Evolutionary conservation across 2,797 vertebrate species (phyloP).

Genomic region (Pteronotus mesoamericanus): DNA sequence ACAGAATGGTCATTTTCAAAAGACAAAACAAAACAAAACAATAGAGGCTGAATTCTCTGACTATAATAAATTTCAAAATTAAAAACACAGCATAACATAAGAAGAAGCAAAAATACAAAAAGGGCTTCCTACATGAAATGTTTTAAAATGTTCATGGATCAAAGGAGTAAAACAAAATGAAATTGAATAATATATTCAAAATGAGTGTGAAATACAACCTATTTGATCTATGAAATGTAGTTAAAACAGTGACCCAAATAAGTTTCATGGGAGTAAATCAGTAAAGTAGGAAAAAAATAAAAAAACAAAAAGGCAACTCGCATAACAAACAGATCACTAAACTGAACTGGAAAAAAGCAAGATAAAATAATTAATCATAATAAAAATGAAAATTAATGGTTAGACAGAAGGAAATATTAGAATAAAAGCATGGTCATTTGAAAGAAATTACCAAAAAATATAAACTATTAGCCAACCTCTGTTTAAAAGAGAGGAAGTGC

Average conservation of each 20-base stretch:
- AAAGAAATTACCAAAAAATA: not conserved
- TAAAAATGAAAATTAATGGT: not conserved
- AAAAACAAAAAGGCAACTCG: not conserved
- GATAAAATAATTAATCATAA: not conserved
- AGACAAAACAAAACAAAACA: not conserved
- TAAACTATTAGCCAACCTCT: not conserved
- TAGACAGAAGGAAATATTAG: not conserved
- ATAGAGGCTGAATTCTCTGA: not conserved
- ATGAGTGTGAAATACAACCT: not conserved
- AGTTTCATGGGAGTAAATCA: not conserved
- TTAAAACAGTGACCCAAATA: not conserved
- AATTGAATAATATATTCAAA: not conserved
- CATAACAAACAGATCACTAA: not conserved
- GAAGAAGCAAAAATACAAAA: not conserved
- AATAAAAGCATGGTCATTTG: not conserved
- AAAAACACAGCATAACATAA: not conserved
- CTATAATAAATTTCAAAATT: not conserved
- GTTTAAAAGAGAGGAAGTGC: not conserved
- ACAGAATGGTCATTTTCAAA: not conserved
- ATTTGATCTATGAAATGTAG: not conserved
- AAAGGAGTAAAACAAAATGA: not conserved
- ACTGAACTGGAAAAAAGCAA: not conserved
- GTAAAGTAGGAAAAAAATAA: not conserved
- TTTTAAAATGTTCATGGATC: not conserved
- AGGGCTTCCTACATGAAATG: not conserved